A percentile compares a stretch with the other conserved stretches of the same genome.
These are phyloP conservation scores for Eremophila alpestris DNA, from an alignment of 2,797 vertebrate genomes.

Conservation along the genomic window DNA sequence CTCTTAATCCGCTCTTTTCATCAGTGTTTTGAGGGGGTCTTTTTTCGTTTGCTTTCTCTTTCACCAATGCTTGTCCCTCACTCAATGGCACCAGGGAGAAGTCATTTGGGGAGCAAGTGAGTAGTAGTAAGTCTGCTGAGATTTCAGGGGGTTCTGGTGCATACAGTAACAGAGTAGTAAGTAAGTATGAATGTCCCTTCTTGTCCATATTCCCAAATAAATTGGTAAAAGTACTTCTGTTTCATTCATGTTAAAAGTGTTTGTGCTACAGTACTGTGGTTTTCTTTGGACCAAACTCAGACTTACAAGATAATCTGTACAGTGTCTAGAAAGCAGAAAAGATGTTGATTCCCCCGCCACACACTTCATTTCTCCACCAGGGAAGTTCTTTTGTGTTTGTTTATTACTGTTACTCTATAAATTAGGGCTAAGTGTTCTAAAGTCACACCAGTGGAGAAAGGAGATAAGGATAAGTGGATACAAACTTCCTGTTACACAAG, in stretches of 20 bases:
- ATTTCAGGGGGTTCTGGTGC: not conserved
- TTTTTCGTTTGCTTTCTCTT: not conserved
- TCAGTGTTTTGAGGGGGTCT: fast-evolving
- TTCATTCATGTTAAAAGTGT: not conserved
- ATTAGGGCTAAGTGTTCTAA: conserved; percentile 23
- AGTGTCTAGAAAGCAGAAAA: not conserved
- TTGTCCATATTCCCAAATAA: not conserved
- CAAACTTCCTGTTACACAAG: conserved; percentile 28
- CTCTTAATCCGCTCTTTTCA: not conserved
- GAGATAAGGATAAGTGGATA: conserved; percentile 40
- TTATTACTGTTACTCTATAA: not conserved
- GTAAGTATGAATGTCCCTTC: not conserved
- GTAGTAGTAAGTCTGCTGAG: not conserved
- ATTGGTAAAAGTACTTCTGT: not conserved
- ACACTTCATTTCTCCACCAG: not conserved
- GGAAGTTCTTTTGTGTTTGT: not conserved
- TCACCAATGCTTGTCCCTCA: not conserved
- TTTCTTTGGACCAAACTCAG: not conserved
- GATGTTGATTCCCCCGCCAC: not conserved
- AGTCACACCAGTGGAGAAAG: not conserved
- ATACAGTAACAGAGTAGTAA: not conserved
- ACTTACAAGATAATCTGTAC: not conserved
- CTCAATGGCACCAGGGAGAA: not conserved
- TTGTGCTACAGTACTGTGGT: not conserved
- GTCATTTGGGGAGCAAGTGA: not conserved